These are phyloP conservation scores for Brachionus sp. DNA, from an alignment of 1,140 invertebrate genomes.

Conservation along the genomic window DNA sequence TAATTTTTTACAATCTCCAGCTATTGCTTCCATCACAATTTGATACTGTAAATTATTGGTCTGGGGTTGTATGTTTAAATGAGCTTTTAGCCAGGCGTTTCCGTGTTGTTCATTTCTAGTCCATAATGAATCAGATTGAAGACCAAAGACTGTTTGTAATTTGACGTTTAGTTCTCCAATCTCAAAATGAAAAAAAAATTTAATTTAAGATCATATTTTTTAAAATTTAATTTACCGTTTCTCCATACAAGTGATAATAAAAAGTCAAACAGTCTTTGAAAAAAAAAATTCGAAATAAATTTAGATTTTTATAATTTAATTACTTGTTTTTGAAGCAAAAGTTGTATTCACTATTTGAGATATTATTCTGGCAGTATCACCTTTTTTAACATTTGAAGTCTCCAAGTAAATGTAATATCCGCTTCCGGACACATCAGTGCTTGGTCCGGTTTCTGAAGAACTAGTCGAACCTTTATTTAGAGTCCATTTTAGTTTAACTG, in stretches of 20 bases:
- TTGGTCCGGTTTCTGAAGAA: constrained; percentile 69
- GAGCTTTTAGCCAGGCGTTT: constrained; percentile 19
- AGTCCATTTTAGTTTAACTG: constrained; percentile 51
- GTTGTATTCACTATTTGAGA: constrained; percentile 56
- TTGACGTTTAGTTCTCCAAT: constrained; percentile 20
- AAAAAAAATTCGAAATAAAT: neutral
- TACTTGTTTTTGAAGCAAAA: neutral
- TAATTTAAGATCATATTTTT: no score
- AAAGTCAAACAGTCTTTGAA: neutral
- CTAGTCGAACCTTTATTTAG: constrained; percentile 50
- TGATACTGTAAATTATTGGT: neutral
- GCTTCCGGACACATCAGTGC: constrained; percentile 69
- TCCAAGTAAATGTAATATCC: constrained; percentile 65
- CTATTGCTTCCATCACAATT: constrained; percentile 14
- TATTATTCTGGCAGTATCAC: constrained; percentile 24
- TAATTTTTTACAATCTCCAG: constrained; percentile 14
- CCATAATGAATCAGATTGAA: neutral
- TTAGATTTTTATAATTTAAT: neutral
- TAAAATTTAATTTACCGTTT: neutral
- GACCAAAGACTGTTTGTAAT: neutral
- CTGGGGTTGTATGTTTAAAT: neutral
- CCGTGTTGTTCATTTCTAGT: constrained; percentile 7
- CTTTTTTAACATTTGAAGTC: neutral
- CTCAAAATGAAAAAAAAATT: neutral
- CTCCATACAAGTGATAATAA: constrained; percentile 22